Evolutionary conservation across 2,797 vertebrate genomes (phyloP), one percentile per base, ranked within the genome.

Genomic region (Hephaestus fuliginosus): DNA sequence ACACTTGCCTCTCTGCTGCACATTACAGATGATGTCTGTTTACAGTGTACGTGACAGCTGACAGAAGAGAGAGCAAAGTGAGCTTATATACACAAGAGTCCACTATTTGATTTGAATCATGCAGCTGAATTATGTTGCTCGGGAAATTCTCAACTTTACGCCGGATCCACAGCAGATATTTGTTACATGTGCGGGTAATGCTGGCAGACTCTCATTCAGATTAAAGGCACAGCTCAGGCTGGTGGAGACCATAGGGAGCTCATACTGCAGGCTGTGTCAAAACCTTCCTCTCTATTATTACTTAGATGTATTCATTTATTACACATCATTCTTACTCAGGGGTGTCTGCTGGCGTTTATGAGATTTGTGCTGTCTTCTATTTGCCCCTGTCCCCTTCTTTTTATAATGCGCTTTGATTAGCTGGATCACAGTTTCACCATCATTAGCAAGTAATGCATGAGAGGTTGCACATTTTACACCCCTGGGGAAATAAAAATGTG

Each of bases 361-460:
- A 52, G 7, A 55, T 77, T 30, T 69, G 15, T 74, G 55, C 28
- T 55, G 48, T 25, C 33, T 57, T 58, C 57, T 63, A 33, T 44
- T 63, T 46, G 61, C 13, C 33, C 22, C 3, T 60, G 41, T 75
- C 4, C 39, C 41, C 51, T 25, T 51, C 6, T 28, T 81, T 71
- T 68, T 48, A 70, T 65, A 43, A 77, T 53, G 4, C 53, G 20
- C 57, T 66, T 64, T 57, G 20, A 67, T 82, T 52, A 82, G 30
- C 28, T 13, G 12, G 1, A 52, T 78, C 12, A 0, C 41, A 75
- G 48, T 82, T 61, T 77, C 58, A 53, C 63, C 46, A 33, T 72
- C 44, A 61, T 71, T 25, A 68, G 63, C 15, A 46, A 60, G 10
- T 72, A 62, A 48, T 63, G 73, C 60, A 48, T 69, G 33, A 79